A percentile compares a stretch with the other conserved stretches of the same genome.
Conservation (phyloP, 2,113 vertebrate species). For the Dipodomys merriami region DNA sequence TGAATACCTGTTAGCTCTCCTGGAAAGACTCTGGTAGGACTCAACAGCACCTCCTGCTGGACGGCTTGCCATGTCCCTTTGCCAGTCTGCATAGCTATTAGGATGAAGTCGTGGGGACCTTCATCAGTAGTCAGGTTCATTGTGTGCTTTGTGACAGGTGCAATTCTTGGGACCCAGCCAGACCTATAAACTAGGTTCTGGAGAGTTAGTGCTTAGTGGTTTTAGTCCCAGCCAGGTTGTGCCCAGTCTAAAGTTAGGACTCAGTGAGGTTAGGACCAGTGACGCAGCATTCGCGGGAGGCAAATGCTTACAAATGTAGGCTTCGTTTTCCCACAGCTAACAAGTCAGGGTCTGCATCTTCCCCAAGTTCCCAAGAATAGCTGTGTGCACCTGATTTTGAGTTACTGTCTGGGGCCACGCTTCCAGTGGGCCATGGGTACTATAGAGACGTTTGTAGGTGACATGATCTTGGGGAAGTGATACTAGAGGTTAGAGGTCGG, state of each 20-base stretch:
- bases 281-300: no score
- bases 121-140: neutral
- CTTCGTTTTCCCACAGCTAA: no score
- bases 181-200: neutral
- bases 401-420: neutral
- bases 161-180: no score
- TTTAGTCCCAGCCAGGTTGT: no score
- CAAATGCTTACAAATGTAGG: neutral
- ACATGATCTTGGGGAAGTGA: neutral
- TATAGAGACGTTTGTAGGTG: neutral
- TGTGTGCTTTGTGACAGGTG: neutral
- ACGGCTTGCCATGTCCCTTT: neutral
- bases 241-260: fast-evolving
- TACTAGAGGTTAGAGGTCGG: no score
- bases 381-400: neutral
- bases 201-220: neutral
- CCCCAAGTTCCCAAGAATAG: neutral
- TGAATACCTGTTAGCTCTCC: neutral
- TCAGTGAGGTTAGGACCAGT: neutral
- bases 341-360: neutral
- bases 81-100: neutral
- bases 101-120: neutral
- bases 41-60: fast-evolving
- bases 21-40: neutral
- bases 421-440: neutral